Evolutionary conservation across 2,797 vertebrate genomes (phyloP), one percentile per base, ranked within the genome.

Genomic region (Lacerta agilis): DNA sequence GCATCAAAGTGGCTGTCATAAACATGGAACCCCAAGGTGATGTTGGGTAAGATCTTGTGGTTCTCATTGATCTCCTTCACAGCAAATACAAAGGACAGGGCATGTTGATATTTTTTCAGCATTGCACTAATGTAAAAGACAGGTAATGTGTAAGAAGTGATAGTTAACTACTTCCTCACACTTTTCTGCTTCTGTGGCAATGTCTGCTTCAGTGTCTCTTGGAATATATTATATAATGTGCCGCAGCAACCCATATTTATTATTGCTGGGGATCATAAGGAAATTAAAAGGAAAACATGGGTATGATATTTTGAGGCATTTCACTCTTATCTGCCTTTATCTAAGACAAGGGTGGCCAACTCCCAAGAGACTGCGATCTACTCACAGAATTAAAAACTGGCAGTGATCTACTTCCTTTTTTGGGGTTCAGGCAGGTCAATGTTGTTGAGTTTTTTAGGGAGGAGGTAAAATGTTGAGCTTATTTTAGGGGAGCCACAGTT

Each of bases 31-130:
- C 86, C 86, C n/a, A 88, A 45, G 9, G 86, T 67, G 23, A 77
- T 36, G 25, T 88, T 88, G 38, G 80, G 73, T 69, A 88, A 78
- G n/a, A 88, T 49, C n/a, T 76, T 66, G 18, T 15, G 29, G 38
- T 87, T 66, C 6, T 82, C 38, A 45, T 87, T 87, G 5, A 88
- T 88, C 8, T 83, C 69, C 10, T 88, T 88, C 61, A 88, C 80
- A 69, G 86, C 86, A 88, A 88, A 83, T 1, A 41, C 80, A 43
- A 88, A 83, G 27, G 86, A 67, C 1, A 78, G 64, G 33, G 55
- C 73, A 55, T 88, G 86, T 20, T 88, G 80, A 27, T 88, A 88
- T 8, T 88, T 88, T 61, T 88, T 88, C 33, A 43, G 25, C n/a
- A 88, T 73, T 23, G 38, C 27, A 6, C 86, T 88, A 83, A 67